Conservation (phyloP, 2,888 invertebrate genomes). For the Caenorhabditis doughertyi region DNA sequence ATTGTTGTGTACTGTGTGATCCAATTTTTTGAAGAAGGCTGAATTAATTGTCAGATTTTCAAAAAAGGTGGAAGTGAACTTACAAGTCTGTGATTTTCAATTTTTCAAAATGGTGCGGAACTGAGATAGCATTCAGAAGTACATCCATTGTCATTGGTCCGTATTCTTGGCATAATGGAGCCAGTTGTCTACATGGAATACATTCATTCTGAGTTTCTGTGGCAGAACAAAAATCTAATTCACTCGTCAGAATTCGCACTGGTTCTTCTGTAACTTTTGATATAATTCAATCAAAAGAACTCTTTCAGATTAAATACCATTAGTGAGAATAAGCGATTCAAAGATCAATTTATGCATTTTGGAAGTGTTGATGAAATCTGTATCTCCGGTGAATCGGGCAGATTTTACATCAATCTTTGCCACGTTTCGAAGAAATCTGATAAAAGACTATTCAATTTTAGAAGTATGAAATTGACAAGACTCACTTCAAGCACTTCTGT, state of each 20-base stretch:
- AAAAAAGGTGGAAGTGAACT: background rate
- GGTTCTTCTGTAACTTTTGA: background rate
- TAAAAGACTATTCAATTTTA: background rate
- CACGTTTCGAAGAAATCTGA: slow-evolving; percentile 11
- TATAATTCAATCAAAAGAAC: background rate
- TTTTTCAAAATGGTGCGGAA: background rate
- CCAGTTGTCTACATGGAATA: background rate
- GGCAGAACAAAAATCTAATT: background rate
- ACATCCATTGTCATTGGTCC: slow-evolving; percentile 16
- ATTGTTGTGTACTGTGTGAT: background rate
- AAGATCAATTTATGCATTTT: background rate
- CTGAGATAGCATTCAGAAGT: background rate
- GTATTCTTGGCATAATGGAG: background rate
- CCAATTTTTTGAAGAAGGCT: slow-evolving; percentile 12
- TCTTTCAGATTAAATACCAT: background rate
- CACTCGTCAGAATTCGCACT: background rate
- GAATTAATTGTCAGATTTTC: background rate
- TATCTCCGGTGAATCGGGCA: background rate
- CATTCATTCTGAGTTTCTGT: background rate
- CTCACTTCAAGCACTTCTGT: background rate
- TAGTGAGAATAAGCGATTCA: slow-evolving; percentile 1
- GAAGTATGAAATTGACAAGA: background rate
- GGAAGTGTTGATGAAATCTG: background rate
- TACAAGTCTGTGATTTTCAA: slow-evolving; percentile 8
- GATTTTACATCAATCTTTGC: background rate